Base-by-base conservation (phyloP, 2,113 vertebrate genomes). In the Ovibos moschatus region DNA sequence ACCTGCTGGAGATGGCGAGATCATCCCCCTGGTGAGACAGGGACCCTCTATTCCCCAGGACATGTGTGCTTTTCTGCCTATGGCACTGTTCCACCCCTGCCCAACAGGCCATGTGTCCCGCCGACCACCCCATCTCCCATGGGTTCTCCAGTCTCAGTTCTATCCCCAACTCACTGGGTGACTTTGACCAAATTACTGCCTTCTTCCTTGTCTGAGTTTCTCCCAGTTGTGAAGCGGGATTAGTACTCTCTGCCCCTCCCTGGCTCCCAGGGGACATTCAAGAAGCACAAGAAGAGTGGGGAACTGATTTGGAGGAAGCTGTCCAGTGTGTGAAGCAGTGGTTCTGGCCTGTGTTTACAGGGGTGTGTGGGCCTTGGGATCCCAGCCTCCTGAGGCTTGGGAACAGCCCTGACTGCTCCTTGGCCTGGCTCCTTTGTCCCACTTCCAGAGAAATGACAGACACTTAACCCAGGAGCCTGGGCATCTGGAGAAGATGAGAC, bases 391-490 rank as follows among this genome's bases (percentile, higher is more conserved):
- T 76, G 50, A 92, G 86, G 86, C 83, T 95, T 85, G 23, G 91
- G 94, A 95, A 93, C 95, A 96, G 97, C 96, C 82, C 94, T 87
- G 97, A 97, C 97, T 97, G 91, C 89, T 97, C 97, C 91, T 97
- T 97, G 97, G 82, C 74, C 91, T 43, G 82, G 27, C 15, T 96
- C 74, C 55, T 97, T 95, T 94, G 91, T 97, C 92, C 62, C 55
- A 93, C 79, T 95, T 97, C 88, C 92, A 92, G 95, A 86, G 64
- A 94, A 94, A 88, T 40, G 84, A 92, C 87, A 95, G 88, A 95
- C 93, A 94, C 88, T 5, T 25, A 97, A 89, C n/a, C 55, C 23
- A 62, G 51, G 45, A 82, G 30, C 62, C 89, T 71, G 15, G 25
- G 51, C 9, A 2, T 86, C 62, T 93, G 28, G 27, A 93, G 60